Evolutionary conservation across 2,888 invertebrate genomes (phyloP), one percentile per base, ranked within the genome.

Genomic region (Pseudococcus jackbeardsleyi): DNA sequence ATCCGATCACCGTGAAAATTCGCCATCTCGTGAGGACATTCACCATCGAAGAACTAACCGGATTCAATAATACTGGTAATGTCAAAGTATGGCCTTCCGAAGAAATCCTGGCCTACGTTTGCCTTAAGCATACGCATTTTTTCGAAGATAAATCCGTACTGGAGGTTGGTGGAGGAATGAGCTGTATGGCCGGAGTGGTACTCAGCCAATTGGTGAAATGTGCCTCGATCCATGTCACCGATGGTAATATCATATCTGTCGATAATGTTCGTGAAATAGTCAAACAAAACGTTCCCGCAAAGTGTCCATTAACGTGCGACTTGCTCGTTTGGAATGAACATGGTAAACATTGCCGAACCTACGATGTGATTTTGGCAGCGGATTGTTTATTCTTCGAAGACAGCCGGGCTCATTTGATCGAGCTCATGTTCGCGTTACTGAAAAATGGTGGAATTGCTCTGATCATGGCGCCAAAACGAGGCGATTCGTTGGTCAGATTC

Each of bases 111-210:
- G 94, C 95, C 4, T 94, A 95, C 90, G 95, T 95, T 90, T 92
- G 94, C 79, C 92, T 96, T 88, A 93, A 94, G 90, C 94, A 96
- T 91, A 91, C 93, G 85, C 91, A 92, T n/a, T 91, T 94, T 68
- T 96, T 96, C 91, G 92, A 93, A n/a, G 93, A 93, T 89, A 95
- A 94, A 91, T 93, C 92, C 91, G 94, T 96, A 42, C 92, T 96
- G 90, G 96, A 96, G 91, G 92, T 96, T 77, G 96, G 96, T 3
- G 96, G 96, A 22, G 96, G 96, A 4, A 96, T 96, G 95, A 96
- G 96, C 26, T 96, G 96, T 90, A 92, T 96, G 48, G 96, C 96
- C 9, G 96, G 96, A 1, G 92, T 96, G 17, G 93, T 95, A 91
- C 93, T 94, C 85, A 94, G 95, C 89, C 94, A 95, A 90, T 94